Evolutionary conservation across 1,140 invertebrate species (phyloP), one percentile per base, ranked within the genome.

Genomic region (Brachionus paranguensis): DNA sequence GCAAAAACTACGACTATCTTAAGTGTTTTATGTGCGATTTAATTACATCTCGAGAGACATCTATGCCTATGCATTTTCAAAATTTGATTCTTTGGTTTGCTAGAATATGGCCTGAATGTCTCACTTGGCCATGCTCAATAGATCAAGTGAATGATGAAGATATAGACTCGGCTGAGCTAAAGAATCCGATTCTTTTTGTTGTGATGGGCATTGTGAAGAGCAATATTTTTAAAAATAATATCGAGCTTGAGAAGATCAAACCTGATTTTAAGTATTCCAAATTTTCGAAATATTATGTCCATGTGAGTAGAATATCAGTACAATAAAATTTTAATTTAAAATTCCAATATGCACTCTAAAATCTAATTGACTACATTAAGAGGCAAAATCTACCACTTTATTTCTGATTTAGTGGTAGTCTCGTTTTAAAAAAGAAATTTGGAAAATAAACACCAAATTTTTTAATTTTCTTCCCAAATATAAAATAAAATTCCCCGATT

Each of bases 51-150:
- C 78, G 41, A 12, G 43, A 68, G 29, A 45, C 14, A 14, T 24
- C 53, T 43, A 60, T 64, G 78, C 53, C 78, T 11, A 7, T 64
- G n/a, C 24, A 20, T 45, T 64, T 81, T 60, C 78, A 64, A 60
- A 45, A 81, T 81, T 14, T 68, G 60, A 47, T 81, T 20, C 41
- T 81, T 27, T 55, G 37, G n/a, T 81, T 81, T 27, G 64, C 43
- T 27, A 33, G 78, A 20, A 81, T 81, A 6, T 81, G 78, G 78
- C 78, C 78, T 4, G 78, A 81, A 14, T 29, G 50, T 24, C 60
- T 81, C 20, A 81, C 64, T 43, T 81, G 78, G 78, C 78, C 78
- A n/a, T 76, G 53, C 33, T 81, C 53, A 33, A 64, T 68, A 10
- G 78, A 81, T 10, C 53, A 81, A 64, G 8, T 47, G 3, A 81